Base-by-base conservation (phyloP, 2,113 vertebrate species). In the Periophthalmodon schlosseri region DNA sequence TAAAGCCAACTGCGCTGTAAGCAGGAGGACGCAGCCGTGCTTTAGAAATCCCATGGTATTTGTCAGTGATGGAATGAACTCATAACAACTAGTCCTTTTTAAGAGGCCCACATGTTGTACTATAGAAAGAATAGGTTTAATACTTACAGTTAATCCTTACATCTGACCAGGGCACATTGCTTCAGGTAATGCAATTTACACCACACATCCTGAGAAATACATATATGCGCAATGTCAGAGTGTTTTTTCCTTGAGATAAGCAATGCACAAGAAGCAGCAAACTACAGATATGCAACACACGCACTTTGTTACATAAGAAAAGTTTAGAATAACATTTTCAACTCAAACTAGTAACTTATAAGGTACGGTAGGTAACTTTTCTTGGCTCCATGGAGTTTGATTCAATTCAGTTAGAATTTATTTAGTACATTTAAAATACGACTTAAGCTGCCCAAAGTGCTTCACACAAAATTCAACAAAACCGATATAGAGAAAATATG, bases 141-240 rank as follows among this genome's bases (percentile, higher is more conserved):
- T 86, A 79, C 72, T 46, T 73, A 28, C 68, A 68, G 79, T 86
- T 87, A 79, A 90, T 91, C 85, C 82, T 79, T 89, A 81, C 80
- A 80, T 87, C 73, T 92, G 91, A 91, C 87, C 90, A 73, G 87
- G 88, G 91, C 89, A 92, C 76, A 92, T 91, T 92, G 87, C 89
- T 90, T 68, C 68, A 90, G 81, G 84, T 89, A 84, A 90, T 81
- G 82, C 84, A 89, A 85, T 91, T 89, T 84, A 39, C 69, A 75
- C 79, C 80, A 86, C 73, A 77, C 88, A 82, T 87, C 87, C 69
- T 63, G 75, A 75, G 85, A 86, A 88, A 86, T 78, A 75, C 72
- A 8, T 86, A 74, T 74, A 74, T 49, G 46, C 28, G 69, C 75
- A 74, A 81, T 63, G 73, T 87, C 83, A 83, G 61, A 61, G 11